Evolutionary conservation across 2,113 vertebrate genomes (phyloP), one percentile per base, ranked within the genome.

Genomic region (Ifrita kowaldi): DNA sequence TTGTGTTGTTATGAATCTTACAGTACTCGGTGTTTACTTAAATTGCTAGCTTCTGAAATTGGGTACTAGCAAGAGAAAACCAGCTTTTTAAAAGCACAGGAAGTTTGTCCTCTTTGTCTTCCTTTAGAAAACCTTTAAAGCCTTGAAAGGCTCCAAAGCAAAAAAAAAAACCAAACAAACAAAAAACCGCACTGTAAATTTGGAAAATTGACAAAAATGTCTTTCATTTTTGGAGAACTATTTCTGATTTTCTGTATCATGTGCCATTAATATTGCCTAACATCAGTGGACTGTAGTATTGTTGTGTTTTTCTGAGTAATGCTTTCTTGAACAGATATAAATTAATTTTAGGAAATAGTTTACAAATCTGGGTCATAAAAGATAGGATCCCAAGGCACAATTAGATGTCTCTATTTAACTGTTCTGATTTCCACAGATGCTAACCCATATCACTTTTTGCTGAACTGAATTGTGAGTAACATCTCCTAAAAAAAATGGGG

Each of bases 201-300:
- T n/a, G 6, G n/a, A 87, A 87, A 64, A 77, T 20, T 3, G 1
- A 15, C 19, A 65, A 15, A 83, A 68, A 71, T 24, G 1, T 59
- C 44, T 46, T 63, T 76, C 1, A n/a, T 41, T 52, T 90, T 64
- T 60, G 8, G 57, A 47, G 27, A 49, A 46, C 6, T 49, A 2
- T 28, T 78, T 35, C 35, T 85, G 27, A 10, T 91, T 68, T 64
- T 73, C 14, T 68, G 1, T 74, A 26, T 13, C 2, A 3, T 50
- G 8, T 42, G 6, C 32, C 23, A 12, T 68, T 94, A 67, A 27
- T 89, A 21, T 21, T 73, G 49, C 9, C 22, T 79, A 32, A 52
- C 0, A 1, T 60, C n/a, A 52, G 15, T n/a, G 16, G 7, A 32
- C 4, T 60, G 19, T 67, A 24, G 18, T 71, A 1, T 20, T 74